Conservation (phyloP, 2,888 invertebrate genomes). For the Chrysina gloriosa region DNA sequence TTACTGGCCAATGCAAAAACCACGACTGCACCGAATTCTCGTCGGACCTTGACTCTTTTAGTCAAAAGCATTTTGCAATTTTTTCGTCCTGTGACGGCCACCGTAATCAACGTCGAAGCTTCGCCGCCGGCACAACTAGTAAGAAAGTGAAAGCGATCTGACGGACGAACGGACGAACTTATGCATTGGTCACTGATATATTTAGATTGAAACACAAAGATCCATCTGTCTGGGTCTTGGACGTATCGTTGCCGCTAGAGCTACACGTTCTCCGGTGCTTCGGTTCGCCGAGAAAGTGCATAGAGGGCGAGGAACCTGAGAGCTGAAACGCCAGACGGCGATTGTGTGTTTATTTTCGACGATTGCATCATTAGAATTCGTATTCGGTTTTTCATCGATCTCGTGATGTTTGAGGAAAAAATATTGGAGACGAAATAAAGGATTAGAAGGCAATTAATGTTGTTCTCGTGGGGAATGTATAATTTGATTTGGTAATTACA, state of each 20-base stretch:
- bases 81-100: background rate
- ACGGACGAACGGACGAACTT: background rate
- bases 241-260: too few species aligned
- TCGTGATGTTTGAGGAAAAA: too few species aligned
- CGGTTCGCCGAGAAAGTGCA: background rate
- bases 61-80: constrained; percentile 13
- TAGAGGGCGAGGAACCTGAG: background rate
- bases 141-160: constrained; percentile 19
- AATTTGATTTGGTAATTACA: too few species aligned
- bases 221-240: constrained; percentile 17
- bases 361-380: background rate
- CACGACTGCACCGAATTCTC: constrained; percentile 25
- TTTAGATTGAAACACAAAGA: constrained; percentile 42
- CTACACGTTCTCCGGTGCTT: background rate
- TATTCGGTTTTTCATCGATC: background rate
- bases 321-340: too few species aligned
- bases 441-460: too few species aligned
- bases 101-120: background rate
- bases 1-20: constrained; percentile 23
- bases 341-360: constrained; percentile 4
- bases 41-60: constrained; percentile 27
- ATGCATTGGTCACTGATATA: constrained; percentile 46
- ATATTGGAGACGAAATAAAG: too few species aligned
- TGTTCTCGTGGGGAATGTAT: too few species aligned
- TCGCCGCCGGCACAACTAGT: background rate